Conservation (phyloP, 2,113 vertebrate genomes). For the Urocolius indicus region DNA sequence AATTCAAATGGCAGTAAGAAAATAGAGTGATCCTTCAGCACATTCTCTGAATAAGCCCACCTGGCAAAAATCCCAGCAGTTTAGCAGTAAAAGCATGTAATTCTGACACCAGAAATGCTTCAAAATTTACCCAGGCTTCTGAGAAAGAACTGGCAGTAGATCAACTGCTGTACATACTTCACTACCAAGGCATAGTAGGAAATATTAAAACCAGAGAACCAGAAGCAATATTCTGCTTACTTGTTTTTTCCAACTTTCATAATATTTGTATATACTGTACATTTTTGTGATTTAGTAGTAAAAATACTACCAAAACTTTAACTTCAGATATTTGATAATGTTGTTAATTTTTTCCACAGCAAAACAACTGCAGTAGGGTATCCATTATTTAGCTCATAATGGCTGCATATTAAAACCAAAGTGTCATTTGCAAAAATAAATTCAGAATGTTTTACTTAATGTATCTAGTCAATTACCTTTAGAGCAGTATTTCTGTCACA, state of each 20-base stretch:
- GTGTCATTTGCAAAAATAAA: not conserved
- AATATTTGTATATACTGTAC: not conserved
- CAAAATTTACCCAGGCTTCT: not conserved
- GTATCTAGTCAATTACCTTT: not conserved
- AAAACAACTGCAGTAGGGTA: not conserved
- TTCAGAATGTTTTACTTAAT: not conserved
- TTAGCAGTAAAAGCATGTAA: not conserved
- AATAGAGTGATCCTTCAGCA: accelerated
- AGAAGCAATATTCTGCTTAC: not conserved
- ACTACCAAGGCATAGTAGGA: not conserved
- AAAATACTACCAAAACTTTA: not conserved
- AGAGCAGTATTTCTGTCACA: not conserved
- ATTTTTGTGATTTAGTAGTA: not conserved
- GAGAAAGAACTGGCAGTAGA: not conserved
- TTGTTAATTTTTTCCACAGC: not conserved
- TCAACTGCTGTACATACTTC: not conserved
- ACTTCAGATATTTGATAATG: not conserved
- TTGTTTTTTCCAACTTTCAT: not conserved
- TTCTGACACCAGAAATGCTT: not conserved
- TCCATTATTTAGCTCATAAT: not conserved
- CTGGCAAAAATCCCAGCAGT: not conserved
- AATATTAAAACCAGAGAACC: not conserved
- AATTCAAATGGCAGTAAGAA: not conserved
- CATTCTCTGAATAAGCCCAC: not conserved
- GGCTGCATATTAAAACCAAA: not conserved